Percentiles rank a stretch among this genome's conserved stretches.
Conservation (phyloP, 1,140 invertebrate species). For the Streblospio benedicti region DNA sequence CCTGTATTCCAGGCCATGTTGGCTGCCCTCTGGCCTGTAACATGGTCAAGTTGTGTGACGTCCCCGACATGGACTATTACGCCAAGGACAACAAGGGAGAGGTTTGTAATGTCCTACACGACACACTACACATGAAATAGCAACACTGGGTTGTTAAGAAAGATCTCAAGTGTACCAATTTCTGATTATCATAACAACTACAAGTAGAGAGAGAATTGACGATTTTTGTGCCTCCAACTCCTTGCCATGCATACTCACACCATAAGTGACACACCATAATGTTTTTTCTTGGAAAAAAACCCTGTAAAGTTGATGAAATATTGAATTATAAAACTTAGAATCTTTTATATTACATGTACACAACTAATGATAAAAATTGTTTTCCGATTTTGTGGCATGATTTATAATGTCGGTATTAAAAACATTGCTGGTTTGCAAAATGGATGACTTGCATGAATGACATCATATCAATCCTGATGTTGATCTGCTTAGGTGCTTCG, state of each 20-base stretch:
- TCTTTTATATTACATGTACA: too few relatives aligned
- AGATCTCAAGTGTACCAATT: not conserved
- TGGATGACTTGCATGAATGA: too few relatives aligned
- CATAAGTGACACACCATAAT: not conserved
- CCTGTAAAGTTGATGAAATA: too few relatives aligned
- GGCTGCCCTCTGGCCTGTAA: slow-evolving; percentile 87
- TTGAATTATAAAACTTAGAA: too few relatives aligned
- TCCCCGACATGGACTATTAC: slow-evolving; percentile 96
- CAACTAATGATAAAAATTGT: too few relatives aligned
- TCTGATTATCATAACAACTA: not conserved
- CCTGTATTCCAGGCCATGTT: slow-evolving; percentile 59
- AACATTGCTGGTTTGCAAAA: too few relatives aligned
- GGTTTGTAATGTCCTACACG: slow-evolving; percentile 25
- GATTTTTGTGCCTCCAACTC: not conserved
- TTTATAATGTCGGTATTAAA: too few relatives aligned
- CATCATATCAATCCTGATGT: too few relatives aligned
- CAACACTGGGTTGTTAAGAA: too few relatives aligned
- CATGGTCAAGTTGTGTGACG: slow-evolving; percentile 86
- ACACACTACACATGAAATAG: too few relatives aligned
- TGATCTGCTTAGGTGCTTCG: too few relatives aligned
- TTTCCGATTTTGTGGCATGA: too few relatives aligned
- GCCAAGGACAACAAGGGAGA: slow-evolving; percentile 51
- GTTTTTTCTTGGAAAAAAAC: not conserved
- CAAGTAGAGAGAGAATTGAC: not conserved
- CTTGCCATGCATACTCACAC: not conserved